Evolutionary conservation across 2,113 vertebrate genomes (phyloP).

Genomic region (Macrotis lagotis): DNA sequence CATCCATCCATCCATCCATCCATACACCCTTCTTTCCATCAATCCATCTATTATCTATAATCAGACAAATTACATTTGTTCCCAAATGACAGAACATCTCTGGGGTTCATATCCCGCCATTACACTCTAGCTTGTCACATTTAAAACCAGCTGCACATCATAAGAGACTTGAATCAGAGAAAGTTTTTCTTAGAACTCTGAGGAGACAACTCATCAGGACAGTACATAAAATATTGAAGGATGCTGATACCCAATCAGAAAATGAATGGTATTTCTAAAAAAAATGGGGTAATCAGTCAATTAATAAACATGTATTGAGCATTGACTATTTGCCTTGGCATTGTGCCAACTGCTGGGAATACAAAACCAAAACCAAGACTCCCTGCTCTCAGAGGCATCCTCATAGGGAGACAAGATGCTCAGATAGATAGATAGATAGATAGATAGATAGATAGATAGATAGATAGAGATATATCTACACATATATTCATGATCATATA

Average conservation of each 20-base stretch:
- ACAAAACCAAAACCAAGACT: not conserved
- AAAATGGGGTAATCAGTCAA: not conserved
- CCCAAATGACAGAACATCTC: not conserved
- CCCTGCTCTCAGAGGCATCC: not conserved
- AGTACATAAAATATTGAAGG: not conserved
- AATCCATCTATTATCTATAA: not conserved
- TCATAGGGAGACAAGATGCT: not conserved
- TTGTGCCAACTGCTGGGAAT: not conserved
- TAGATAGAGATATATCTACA: no score
- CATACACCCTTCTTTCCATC: not conserved
- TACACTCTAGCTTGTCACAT: not conserved
- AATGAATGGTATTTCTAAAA: not conserved
- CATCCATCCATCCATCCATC: not conserved
- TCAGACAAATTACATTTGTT: not conserved
- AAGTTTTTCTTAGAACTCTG: not conserved
- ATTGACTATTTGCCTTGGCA: not conserved
- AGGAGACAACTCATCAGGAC: not conserved
- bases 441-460: no score
- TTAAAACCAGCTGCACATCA: not conserved
- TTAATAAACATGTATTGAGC: not conserved
- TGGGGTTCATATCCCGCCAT: not conserved
- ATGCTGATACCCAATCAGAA: not conserved
- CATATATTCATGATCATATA: no score
- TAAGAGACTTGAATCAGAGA: not conserved
- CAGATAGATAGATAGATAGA: not conserved